These are phyloP conservation scores for Eulacestoma nigropectus DNA, from an alignment of 2,113 vertebrate genomes.

Conservation along the genomic window DNA sequence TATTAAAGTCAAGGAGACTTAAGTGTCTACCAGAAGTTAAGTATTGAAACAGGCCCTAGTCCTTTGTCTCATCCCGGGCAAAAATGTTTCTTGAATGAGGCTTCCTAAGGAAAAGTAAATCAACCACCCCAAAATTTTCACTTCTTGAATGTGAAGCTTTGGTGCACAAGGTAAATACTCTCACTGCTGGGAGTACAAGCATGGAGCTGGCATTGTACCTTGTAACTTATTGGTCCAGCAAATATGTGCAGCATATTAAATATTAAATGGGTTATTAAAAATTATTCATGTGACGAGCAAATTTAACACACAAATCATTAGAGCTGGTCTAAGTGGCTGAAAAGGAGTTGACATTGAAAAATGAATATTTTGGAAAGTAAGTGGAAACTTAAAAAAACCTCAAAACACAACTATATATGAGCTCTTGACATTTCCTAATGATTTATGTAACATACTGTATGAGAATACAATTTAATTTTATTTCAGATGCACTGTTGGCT, in stretches of 20 bases:
- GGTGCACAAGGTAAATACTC: not conserved
- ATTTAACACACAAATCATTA: slow-evolving; percentile 66
- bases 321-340: slow-evolving; percentile 54
- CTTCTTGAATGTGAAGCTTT: not conserved
- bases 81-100: not conserved
- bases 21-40: slow-evolving; percentile 45
- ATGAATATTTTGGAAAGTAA: slow-evolving; percentile 75
- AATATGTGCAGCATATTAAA: not conserved
- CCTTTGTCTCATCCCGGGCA: not conserved
- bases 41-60: slow-evolving; percentile 19
- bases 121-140: not conserved
- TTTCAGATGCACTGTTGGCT: slow-evolving; percentile 63
- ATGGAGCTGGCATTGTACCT: not conserved
- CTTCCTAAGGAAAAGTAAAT: not conserved
- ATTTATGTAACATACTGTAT: slow-evolving; percentile 73
- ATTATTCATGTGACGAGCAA: slow-evolving; percentile 50
- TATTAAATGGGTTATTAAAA: slow-evolving; percentile 52
- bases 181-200: not conserved
- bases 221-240: not conserved
- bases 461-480: slow-evolving; percentile 74
- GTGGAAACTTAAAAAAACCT: slow-evolving; percentile 55
- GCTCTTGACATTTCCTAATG: slow-evolving; percentile 74
- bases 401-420: slow-evolving; percentile 48
- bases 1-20: slow-evolving; percentile 43
- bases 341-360: slow-evolving; percentile 76